These are phyloP conservation scores for Phymastichus coffea DNA, from an alignment of 1,140 invertebrate species.

Conservation along the genomic window DNA sequence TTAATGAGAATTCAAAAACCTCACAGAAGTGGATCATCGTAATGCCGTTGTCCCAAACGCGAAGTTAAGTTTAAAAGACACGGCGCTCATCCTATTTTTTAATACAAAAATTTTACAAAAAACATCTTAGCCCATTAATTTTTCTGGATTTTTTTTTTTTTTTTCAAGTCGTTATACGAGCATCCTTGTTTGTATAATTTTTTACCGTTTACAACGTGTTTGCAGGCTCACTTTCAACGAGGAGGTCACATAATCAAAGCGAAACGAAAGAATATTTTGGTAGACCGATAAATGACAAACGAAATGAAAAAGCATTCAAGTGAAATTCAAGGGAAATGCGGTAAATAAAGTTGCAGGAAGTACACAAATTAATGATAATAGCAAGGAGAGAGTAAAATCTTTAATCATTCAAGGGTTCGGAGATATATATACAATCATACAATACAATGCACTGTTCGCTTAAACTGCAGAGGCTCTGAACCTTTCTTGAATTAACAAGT, in stretches of 20 bases:
- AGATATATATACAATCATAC: constrained; percentile 31
- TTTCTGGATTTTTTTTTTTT: too few species aligned
- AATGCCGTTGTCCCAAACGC: neutral
- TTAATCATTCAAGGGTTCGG: constrained; percentile 22
- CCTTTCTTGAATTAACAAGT: constrained; percentile 5
- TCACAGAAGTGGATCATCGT: constrained; percentile 4
- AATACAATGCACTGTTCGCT: constrained; percentile 21
- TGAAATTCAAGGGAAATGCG: neutral
- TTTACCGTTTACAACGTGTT: too few species aligned
- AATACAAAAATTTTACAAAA: constrained; percentile 28
- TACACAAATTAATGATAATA: constrained; percentile 21
- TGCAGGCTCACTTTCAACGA: constrained; percentile 1
- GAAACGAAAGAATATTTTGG: neutral
- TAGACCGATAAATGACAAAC: too few species aligned
- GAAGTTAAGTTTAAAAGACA: constrained; percentile 5
- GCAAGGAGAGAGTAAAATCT: constrained; percentile 25
- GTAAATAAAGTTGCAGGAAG: neutral
- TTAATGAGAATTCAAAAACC: constrained; percentile 9
- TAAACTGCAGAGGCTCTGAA: constrained; percentile 15
- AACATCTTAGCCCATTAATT: constrained; percentile 16
- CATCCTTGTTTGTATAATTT: constrained; percentile 8
- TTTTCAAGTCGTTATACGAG: constrained; percentile 15
- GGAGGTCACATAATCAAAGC: neutral
- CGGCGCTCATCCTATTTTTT: neutral
- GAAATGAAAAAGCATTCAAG: too few species aligned